Evolutionary conservation across 2,888 invertebrate species (phyloP).

Genomic region (Suillia variegata): DNA sequence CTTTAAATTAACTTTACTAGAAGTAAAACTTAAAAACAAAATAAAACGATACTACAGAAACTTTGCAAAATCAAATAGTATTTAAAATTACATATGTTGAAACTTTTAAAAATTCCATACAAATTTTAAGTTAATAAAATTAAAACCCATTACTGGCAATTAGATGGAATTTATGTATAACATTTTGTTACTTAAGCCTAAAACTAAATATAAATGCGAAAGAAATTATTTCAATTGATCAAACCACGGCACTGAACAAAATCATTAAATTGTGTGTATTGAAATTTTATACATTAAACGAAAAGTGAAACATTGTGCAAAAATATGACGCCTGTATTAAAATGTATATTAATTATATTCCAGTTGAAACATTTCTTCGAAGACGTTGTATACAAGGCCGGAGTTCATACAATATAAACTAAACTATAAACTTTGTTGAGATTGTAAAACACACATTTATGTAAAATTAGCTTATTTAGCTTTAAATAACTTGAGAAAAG

Average conservation of each 20-base stretch:
- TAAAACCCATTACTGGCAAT: not conserved
- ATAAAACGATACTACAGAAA: too few species aligned
- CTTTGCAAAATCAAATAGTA: not conserved
- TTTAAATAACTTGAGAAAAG: not conserved
- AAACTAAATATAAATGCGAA: too few species aligned
- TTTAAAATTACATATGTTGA: not conserved
- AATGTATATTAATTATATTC: not conserved
- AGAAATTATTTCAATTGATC: too few species aligned
- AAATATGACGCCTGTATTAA: constrained; percentile 13
- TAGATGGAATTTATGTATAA: too few species aligned
- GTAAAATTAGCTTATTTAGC: constrained; percentile 9
- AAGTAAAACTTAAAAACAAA: not conserved
- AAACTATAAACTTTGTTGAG: not conserved
- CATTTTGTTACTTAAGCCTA: not conserved
- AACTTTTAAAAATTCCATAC: not conserved
- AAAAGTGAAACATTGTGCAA: constrained; percentile 1
- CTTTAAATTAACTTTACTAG: constrained; percentile 2
- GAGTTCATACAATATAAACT: not conserved
- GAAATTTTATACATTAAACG: constrained; percentile 18
- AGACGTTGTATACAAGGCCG: not conserved
- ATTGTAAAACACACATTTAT: not conserved
- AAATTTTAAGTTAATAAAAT: not conserved
- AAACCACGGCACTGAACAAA: not conserved
- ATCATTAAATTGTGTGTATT: constrained; percentile 27
- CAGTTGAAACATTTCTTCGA: not conserved